These are phyloP conservation scores for Mesoligia furuncula DNA, from an alignment of 2,888 invertebrate species.

Conservation along the genomic window DNA sequence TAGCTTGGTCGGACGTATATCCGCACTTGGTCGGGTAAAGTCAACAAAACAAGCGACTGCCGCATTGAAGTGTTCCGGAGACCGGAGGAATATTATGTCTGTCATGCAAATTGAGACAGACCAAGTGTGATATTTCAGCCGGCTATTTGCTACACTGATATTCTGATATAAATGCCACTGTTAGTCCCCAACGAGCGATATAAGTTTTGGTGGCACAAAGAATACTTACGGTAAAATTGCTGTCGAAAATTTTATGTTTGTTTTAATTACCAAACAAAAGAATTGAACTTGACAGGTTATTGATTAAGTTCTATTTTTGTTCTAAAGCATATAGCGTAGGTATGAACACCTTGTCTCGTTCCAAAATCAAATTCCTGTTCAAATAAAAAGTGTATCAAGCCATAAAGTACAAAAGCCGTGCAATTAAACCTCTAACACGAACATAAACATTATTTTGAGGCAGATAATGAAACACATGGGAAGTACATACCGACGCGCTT, in stretches of 20 bases:
- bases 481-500: constrained; percentile 82
- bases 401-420: constrained; percentile 34
- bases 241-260: neutral
- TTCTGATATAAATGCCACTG: constrained; percentile 9
- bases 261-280: constrained; percentile 18
- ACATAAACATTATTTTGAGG: constrained; percentile 62
- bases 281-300: neutral
- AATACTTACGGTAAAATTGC: neutral
- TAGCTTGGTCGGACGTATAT: neutral
- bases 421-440: constrained; percentile 46
- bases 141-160: constrained; percentile 17
- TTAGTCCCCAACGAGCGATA: constrained; percentile 20
- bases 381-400: constrained; percentile 23
- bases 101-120: constrained; percentile 48
- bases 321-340: neutral
- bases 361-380: constrained; percentile 25
- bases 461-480: neutral
- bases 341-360: neutral
- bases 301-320: constrained; percentile 10
- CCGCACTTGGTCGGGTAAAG: constrained; percentile 51
- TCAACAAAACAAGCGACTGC: constrained; percentile 65
- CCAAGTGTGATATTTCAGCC: constrained; percentile 45
- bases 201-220: constrained; percentile 35
- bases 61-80: constrained; percentile 56
- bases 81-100: constrained; percentile 48